Evolutionary conservation across 2,888 invertebrate genomes (phyloP), one percentile per base, ranked within the genome.

Genomic region (Orthonevra nobilis): DNA sequence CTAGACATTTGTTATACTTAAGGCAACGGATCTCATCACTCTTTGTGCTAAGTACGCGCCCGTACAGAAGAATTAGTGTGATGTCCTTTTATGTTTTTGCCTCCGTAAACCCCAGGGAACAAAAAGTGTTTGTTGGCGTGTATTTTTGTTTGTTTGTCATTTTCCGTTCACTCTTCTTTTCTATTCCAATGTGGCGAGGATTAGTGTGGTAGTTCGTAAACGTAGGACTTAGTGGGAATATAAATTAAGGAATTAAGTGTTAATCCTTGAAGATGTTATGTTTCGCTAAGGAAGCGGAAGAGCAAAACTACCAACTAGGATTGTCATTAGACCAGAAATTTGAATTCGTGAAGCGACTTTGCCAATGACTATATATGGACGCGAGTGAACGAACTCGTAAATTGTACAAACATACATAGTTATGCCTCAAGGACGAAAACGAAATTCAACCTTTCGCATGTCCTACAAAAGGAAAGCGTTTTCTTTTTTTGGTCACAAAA

Each of bases 1-100:
- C 10, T n/a, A 64, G 46, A 64, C 77, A 77, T 77, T 77, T 77
- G 70, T 77, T 54, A 66, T 72, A 66, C 77, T 77, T 77, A 69
- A 60, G 52, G 52, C 44, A 70, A 54, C 46, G 72, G 60, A 64
- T 72, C 32, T 66, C 77, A 77, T 77, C 72, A 60, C 52, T 72
- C 72, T 60, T 56, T 36, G 58, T 17, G 64, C 52, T 77, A 77
- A 72, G 77, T 77, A 72, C 34, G 44, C 56, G 40, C 38, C 58
- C 23, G 64, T 77, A 60, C 64, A 60, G 32, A 64, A 38, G 77
- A 64, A 60, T 72, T 72, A 72, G 77, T 66, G 40, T 38, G 64
- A 77, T 77, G 75, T 75, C 75, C 70, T 63, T 75, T 75, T 69
- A 23, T 23, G 23, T 75, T 44, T 20, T 5, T 14, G 7, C 38